Evolutionary conservation across 2,797 vertebrate genomes (phyloP), one percentile per base, ranked within the genome.

Genomic region (Poeciliopsis turneri): DNA sequence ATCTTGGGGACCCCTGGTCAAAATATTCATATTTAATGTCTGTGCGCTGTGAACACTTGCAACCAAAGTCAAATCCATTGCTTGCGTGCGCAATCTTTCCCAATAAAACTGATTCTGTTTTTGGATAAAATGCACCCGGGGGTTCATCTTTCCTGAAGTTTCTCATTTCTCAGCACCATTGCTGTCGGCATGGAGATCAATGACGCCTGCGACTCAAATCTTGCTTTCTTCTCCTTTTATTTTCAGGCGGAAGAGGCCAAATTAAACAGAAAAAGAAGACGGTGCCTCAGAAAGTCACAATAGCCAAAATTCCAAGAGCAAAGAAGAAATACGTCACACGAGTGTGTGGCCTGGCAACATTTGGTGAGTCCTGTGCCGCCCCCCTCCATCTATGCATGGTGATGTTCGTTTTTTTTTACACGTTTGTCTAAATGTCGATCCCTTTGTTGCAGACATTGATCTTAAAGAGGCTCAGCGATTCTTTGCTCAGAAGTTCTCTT

Each of bases 241-340:
- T 33, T 76, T 36, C 61, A 99, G 98, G 98, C 87, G 98, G 98
- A 81, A 95, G 97, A 91, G 98, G 98, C 87, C 98, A 99, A 93
- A 99, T 99, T 94, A 99, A 99, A 96, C 98, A 99, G 94, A 99
- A 99, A 92, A 99, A 99, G 96, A 99, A 99, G 94, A 98, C 98
- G 0, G 96, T 99, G 45, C 98, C 98, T 57, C 98, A 99, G 81
- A 99, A 99, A 95, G 97, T 99, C 66, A 97, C 98, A 0, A 99
- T 99, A 98, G 98, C 98, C 88, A 99, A 99, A 96, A 99, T 99
- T 90, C 98, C 98, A 18, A 95, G 98, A 92, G 98, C 98, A 59
- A 99, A 99, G 95, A 99, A 99, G 94, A 99, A 99, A 96, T 99
- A 99, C 0, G 98, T 99, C 74, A 99, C 98, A 0, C 95, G 98